Base-by-base conservation (phyloP, 1,140 invertebrate genomes). In the Heliconius hewitsoni region DNA sequence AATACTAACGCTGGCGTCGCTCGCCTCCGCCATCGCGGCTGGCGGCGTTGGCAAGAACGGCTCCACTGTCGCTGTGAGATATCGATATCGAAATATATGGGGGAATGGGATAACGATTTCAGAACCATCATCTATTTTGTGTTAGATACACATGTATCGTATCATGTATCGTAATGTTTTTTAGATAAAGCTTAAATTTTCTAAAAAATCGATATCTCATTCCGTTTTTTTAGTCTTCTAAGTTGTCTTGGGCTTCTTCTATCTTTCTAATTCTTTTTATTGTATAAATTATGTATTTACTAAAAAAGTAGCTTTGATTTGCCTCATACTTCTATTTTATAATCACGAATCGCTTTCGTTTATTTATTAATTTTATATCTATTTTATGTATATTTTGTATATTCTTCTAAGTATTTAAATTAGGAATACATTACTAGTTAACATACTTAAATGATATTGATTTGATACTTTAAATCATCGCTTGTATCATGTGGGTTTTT, bases 21-120 rank as follows among this genome's bases (percentile, higher is more conserved):
- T 97, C 85, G 95, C 96, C 93, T 95, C 96, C 88, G 96, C 98
- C 94, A 98, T 99, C 93, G 97, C 98, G 91, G 96, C 97, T 89
- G 98, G 98, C 91, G 99, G 99, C 94, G 97, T 98, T 86, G 99
- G 99, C 88, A 99, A 98, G 96, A 99, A 99, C 95, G 98, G 98
- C 94, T 98, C 97, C 85, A 97, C 97, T 87, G 97, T 98, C 93
- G 97, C 97, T 95, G 97, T 97, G 97, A 97, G 97, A 96, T 90
- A 84, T n/a, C 37, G n/a, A 50, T 73, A 77, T 71, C 66, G 76
- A 34, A 34, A 55, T 77, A 19, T 72, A 42, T 55, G 71, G 39
- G 11, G 50, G 30, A 11, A 55, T 39, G 73, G 75, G 57, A 71
- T 76, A 57, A 75, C 76, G 76, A 74, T 77, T 72, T 27, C 9